phyloP scores from a whole-genome alignment of 2,888 invertebrate species.

The Pogonocherus hispidulus region DNA sequence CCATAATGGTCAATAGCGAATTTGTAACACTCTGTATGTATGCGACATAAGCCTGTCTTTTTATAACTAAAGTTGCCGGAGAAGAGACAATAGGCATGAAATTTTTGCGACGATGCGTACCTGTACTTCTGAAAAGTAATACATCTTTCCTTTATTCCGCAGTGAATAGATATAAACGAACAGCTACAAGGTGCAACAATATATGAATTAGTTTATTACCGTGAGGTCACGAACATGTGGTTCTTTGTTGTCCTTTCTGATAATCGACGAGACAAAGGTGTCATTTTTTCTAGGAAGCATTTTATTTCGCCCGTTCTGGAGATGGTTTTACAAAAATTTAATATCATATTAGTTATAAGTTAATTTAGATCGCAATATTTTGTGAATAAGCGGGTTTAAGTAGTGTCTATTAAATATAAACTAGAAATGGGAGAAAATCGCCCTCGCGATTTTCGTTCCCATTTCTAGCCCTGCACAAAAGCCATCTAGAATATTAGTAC shows the following conservation, averaged over 20 bases:
- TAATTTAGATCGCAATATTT: too few species aligned
- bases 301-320: background rate
- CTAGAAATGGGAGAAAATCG: too few species aligned
- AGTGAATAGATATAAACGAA: constrained; percentile 31
- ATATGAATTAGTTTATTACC: constrained; percentile 50
- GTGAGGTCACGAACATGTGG: constrained; percentile 32
- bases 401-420: too few species aligned
- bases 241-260: constrained; percentile 31
- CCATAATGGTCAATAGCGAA: too few species aligned
- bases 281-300: constrained; percentile 24
- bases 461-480: too few species aligned
- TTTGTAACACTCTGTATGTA: too few species aligned
- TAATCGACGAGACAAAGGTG: constrained; percentile 26
- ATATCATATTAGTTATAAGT: too few species aligned
- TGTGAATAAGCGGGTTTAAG: too few species aligned
- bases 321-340: background rate
- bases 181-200: constrained; percentile 37
- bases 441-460: too few species aligned
- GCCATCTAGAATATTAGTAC: too few species aligned
- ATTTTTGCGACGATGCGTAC: constrained; percentile 29
- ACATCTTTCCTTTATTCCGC: constrained; percentile 32
- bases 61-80: constrained; percentile 30
- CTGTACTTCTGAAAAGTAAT: constrained; percentile 32
- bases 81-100: constrained; percentile 35
- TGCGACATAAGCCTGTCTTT: constrained; percentile 1